These are phyloP conservation scores for Leucopsar rothschildi DNA, from an alignment of 2,113 vertebrate genomes.

Conservation along the genomic window DNA sequence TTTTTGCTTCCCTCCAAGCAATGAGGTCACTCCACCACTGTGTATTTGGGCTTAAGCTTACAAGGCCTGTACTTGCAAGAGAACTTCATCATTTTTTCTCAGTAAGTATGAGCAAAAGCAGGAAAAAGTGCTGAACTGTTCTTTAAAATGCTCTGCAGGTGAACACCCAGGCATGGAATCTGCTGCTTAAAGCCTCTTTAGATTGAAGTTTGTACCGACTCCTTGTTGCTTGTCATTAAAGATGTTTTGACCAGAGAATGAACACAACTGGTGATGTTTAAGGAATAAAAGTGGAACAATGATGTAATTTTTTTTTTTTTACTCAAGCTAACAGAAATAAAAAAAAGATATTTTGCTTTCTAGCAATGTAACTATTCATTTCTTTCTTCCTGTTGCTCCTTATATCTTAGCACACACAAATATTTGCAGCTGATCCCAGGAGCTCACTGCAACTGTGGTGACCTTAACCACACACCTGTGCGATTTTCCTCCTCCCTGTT, in stretches of 20 bases:
- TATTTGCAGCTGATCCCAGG: not conserved
- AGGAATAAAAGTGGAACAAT: not conserved
- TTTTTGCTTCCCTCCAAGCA: not conserved
- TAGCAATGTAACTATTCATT: not conserved
- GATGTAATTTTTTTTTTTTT: not conserved
- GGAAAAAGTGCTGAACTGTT: not conserved
- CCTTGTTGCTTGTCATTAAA: not conserved
- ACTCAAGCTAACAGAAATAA: not conserved
- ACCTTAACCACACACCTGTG: not conserved
- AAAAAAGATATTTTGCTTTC: not conserved
- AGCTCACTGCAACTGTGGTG: not conserved
- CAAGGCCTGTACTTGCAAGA: not conserved
- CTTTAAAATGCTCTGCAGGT: not conserved
- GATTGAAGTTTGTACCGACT: rapidly evolving
- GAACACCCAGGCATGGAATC: not conserved
- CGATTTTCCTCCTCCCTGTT: not conserved
- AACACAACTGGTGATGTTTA: not conserved
- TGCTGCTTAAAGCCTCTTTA: not conserved
- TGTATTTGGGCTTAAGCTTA: not conserved
- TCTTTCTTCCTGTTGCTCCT: not conserved
- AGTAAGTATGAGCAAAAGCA: not conserved
- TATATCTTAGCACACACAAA: not conserved
- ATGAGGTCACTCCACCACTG: not conserved
- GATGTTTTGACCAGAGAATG: not conserved
- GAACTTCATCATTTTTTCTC: rapidly evolving